These are phyloP conservation scores for Apodemus speciosus DNA, from an alignment of 2,113 vertebrate species.

Conservation along the genomic window DNA sequence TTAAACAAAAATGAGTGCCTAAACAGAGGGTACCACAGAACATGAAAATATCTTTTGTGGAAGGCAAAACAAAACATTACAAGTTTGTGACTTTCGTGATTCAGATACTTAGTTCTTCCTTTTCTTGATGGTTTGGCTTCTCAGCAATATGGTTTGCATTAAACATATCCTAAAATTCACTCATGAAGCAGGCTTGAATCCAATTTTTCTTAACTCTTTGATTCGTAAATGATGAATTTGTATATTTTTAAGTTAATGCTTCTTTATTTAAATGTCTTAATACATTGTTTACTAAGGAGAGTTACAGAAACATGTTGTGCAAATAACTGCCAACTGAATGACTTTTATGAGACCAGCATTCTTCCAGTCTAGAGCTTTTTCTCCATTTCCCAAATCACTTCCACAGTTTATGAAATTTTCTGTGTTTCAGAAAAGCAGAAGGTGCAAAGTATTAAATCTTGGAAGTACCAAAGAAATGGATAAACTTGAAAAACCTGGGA, in stretches of 20 bases:
- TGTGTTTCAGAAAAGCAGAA: constrained; percentile 69
- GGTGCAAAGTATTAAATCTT: constrained; percentile 74
- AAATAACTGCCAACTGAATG: constrained; percentile 15
- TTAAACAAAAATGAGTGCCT: background rate
- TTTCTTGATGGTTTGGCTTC: constrained; percentile 17
- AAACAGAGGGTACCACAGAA: background rate
- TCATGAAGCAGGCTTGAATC: background rate
- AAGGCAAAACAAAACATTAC: constrained; percentile 25
- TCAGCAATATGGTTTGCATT: constrained; percentile 7
- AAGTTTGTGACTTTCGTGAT: background rate
- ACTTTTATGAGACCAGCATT: background rate
- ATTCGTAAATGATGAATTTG: background rate
- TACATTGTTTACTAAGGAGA: background rate
- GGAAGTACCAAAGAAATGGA: background rate
- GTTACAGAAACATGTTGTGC: background rate
- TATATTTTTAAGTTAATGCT: background rate
- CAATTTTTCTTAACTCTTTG: background rate
- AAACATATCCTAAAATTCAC: constrained; percentile 11
- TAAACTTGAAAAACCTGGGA: constrained; percentile 11
- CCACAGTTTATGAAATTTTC: background rate
- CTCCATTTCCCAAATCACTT: background rate
- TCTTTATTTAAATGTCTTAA: constrained; percentile 26
- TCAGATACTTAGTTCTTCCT: constrained; percentile 19
- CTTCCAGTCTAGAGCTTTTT: background rate
- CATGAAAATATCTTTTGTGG: constrained; percentile 14